Percentiles rank a stretch among this genome's conserved stretches.
Conservation (phyloP, 2,888 invertebrate genomes). For the Eupeodes luniger region DNA sequence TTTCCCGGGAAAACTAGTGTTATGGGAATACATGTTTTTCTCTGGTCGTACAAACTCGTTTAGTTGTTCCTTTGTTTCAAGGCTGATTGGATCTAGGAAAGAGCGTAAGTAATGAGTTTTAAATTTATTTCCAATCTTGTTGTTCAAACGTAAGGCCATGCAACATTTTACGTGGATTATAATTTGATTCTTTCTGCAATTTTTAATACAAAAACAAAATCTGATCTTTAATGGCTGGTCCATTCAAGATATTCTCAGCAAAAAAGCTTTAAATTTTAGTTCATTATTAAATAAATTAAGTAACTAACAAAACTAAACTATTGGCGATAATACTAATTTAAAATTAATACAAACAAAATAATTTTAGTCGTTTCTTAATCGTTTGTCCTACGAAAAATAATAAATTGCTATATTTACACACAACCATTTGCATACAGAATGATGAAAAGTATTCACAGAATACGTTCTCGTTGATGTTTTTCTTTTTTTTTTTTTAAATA, state of each 20-base stretch:
- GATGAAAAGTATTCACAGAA: conserved; percentile 14
- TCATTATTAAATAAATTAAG: neutral
- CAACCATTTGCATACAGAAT: neutral
- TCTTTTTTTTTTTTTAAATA: conserved; percentile 13
- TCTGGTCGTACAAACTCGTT: neutral
- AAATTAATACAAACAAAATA: neutral
- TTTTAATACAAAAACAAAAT: neutral
- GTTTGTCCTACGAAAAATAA: neutral
- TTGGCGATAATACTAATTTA: neutral
- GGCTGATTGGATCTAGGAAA: neutral
- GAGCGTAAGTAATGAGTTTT: conserved; percentile 17
- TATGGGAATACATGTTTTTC: neutral
- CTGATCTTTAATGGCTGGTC: conserved; percentile 68
- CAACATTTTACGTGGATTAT: neutral
- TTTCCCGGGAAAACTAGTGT: neutral
- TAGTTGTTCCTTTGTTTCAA: neutral
- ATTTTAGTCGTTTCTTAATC: neutral
- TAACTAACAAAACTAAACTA: neutral
- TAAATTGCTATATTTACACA: conserved; percentile 9
- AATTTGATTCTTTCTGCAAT: neutral
- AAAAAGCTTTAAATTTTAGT: neutral
- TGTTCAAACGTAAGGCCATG: neutral
- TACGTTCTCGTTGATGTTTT: conserved; percentile 60
- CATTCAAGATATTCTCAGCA: conserved; percentile 48
- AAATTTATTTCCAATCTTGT: neutral